phyloP scores from a whole-genome alignment of 53 echinoderm and acorn worm species.

The Crossaster papposus region DNA sequence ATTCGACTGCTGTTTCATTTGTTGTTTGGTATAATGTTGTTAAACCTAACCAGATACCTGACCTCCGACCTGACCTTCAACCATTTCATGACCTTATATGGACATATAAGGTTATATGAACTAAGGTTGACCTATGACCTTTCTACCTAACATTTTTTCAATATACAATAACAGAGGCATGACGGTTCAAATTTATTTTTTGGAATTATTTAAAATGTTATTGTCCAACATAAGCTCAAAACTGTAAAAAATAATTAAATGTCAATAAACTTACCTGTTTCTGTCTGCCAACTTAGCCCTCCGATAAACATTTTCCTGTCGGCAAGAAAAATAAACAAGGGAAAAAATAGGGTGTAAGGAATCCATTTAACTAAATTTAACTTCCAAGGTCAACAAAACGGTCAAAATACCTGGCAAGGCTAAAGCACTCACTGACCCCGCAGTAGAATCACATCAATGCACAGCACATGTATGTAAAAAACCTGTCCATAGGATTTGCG shows the following conservation, averaged over 20 bases:
- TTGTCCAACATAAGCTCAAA: background rate
- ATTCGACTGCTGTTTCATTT: background rate
- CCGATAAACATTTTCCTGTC: constrained; percentile 99
- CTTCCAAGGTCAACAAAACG: constrained; percentile 39
- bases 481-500: constrained; percentile 35
- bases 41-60: too few relatives aligned
- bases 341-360: constrained; percentile 3
- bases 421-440: background rate
- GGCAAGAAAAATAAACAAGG: constrained; percentile 42
- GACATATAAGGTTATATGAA: too few relatives aligned
- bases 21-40: background rate
- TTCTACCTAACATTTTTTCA: background rate
- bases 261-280: constrained; percentile 77
- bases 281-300: constrained; percentile 97
- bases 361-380: background rate
- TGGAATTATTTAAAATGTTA: background rate
- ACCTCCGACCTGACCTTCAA: background rate
- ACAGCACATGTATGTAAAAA: background rate
- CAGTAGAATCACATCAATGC: background rate
- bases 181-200: background rate
- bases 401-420: background rate
- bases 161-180: background rate
- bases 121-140: background rate
- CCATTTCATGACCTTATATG: background rate
- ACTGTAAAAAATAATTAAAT: background rate